Conservation (phyloP, 2,113 vertebrate genomes). For the Strix uralensis region DNA sequence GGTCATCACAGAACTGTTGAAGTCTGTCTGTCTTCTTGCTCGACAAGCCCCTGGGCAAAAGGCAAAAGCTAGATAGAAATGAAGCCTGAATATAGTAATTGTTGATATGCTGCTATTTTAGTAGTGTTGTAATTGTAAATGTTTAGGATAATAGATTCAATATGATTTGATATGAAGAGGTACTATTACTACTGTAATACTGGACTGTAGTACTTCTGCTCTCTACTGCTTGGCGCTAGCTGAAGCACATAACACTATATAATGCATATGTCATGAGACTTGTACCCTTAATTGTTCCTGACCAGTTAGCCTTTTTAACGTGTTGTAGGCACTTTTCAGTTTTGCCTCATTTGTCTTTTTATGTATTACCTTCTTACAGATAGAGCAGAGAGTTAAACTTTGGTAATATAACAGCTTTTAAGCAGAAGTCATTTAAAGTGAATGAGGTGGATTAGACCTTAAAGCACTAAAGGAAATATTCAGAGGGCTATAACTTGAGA, state of each 20-base stretch:
- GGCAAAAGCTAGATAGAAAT: not conserved
- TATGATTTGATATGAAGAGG: not conserved
- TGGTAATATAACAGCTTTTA: not conserved
- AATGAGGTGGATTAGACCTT: not conserved
- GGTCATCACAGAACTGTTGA: not conserved
- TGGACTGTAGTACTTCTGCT: not conserved
- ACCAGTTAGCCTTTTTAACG: not conserved
- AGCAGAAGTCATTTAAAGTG: not conserved
- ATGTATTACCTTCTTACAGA: not conserved
- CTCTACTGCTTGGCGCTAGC: not conserved
- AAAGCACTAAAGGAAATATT: not conserved
- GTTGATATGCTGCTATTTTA: not conserved
- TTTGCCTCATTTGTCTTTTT: not conserved
- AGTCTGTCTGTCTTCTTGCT: not conserved
- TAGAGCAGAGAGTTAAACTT: not conserved
- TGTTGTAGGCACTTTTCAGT: not conserved
- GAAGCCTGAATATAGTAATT: not conserved
- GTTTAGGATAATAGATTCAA: not conserved
- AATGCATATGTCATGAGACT: not conserved
- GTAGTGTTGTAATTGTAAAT: not conserved
- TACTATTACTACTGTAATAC: not conserved
- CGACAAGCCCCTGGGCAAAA: not conserved
- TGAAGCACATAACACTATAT: rapidly evolving
- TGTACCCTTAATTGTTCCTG: not conserved
- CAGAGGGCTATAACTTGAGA: not conserved